These are phyloP conservation scores for Nomada flava DNA, from an alignment of 2,888 invertebrate species.

Conservation along the genomic window DNA sequence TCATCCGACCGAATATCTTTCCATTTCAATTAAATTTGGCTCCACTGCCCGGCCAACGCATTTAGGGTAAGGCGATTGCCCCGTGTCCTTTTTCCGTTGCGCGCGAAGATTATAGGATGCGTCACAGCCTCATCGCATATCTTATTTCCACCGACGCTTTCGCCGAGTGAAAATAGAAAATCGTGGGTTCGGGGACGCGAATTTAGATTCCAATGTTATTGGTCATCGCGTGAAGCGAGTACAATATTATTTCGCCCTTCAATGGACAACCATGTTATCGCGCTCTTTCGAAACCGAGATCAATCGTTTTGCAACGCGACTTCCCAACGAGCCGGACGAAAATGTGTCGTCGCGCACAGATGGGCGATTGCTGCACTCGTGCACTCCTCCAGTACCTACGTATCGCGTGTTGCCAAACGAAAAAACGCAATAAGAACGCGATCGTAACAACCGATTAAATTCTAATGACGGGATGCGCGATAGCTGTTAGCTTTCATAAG, in stretches of 20 bases:
- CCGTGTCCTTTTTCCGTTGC: constrained; percentile 6
- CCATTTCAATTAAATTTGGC: background rate
- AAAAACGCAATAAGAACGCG: constrained; percentile 16
- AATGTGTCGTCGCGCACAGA: background rate
- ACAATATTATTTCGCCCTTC: constrained; percentile 22
- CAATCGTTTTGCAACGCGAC: background rate
- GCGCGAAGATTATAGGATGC: background rate
- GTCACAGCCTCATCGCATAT: constrained; percentile 22
- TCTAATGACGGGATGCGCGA: constrained; percentile 17
- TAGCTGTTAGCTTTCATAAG: constrained; percentile 31
- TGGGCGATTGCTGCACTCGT: background rate
- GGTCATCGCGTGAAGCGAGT: constrained; percentile 23
- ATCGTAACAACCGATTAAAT: constrained; percentile 22
- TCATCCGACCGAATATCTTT: background rate
- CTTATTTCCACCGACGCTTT: constrained; percentile 48
- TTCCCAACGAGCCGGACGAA: background rate
- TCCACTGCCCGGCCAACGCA: background rate
- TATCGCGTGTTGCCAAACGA: constrained; percentile 25
- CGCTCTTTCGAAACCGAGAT: constrained; percentile 15
- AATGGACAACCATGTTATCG: constrained; percentile 19
- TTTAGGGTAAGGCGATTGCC: background rate
- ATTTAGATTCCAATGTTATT: constrained; percentile 43
- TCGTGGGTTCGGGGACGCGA: constrained; percentile 40
- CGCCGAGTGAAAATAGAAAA: constrained; percentile 52
- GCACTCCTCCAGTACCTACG: background rate